A percentile compares a stretch with the other conserved stretches of the same genome.
Evolutionary conservation across 2,113 vertebrate species (phyloP).

Genomic region (Silurus asotus): DNA sequence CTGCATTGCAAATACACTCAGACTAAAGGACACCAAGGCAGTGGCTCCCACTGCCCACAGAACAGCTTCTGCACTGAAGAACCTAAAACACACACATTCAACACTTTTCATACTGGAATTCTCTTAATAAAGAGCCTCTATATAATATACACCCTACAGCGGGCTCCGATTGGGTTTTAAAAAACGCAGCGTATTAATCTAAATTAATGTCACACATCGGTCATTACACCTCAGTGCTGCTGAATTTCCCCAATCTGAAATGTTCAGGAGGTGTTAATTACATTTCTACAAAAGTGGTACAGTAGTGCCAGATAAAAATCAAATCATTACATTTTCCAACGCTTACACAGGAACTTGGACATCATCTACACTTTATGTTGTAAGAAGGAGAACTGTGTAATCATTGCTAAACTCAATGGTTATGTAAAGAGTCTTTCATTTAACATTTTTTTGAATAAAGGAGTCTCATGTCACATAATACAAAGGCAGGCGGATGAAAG

Average conservation of each 20-base stretch:
- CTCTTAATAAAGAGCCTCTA: not conserved
- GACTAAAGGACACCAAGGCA: slow-evolving; percentile 69
- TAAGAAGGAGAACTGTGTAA: not conserved
- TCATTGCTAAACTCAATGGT: not conserved
- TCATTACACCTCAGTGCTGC: not conserved
- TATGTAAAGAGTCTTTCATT: not conserved
- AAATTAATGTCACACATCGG: not conserved
- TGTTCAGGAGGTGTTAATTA: not conserved
- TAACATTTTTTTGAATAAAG: not conserved
- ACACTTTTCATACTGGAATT: not conserved
- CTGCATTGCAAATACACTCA: slow-evolving; percentile 79
- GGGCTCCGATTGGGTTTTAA: not conserved
- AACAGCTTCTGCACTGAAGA: slow-evolving; percentile 68
- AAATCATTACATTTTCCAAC: not conserved
- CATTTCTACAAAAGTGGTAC: not conserved
- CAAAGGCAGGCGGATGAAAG: no score
- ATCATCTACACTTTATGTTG: not conserved
- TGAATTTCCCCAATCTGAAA: not conserved
- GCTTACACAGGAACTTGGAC: not conserved
- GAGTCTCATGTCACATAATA: not conserved
- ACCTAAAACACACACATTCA: slow-evolving; percentile 59
- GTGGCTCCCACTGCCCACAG: slow-evolving; percentile 77
- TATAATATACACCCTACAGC: not conserved
- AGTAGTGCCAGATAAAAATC: not conserved
- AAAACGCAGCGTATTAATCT: not conserved